Evolutionary conservation across 2,888 invertebrate genomes (phyloP).

Genomic region (Tenthredo distinguenda): DNA sequence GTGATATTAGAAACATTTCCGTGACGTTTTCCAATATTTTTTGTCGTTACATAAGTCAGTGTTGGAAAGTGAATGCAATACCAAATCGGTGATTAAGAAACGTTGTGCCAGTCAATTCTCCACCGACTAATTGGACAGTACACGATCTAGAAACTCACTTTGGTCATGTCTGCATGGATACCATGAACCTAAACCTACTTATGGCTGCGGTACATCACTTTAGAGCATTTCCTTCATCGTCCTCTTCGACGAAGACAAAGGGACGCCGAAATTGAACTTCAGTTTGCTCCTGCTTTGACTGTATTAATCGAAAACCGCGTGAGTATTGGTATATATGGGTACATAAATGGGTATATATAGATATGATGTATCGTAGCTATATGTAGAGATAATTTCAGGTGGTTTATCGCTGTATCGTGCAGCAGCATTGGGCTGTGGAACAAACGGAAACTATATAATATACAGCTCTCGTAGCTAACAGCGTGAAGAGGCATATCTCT

Average conservation of each 20-base stretch:
- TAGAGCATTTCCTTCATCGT: background rate
- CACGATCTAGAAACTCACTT: background rate
- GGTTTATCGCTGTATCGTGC: background rate
- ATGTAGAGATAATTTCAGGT: constrained; percentile 25
- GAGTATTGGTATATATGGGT: background rate
- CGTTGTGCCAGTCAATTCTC: background rate
- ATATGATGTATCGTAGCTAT: background rate
- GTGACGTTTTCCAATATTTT: no score
- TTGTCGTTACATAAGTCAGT: background rate
- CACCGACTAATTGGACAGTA: background rate
- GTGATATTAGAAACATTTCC: no score
- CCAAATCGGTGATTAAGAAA: background rate
- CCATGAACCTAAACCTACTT: background rate
- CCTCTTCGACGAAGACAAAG: background rate
- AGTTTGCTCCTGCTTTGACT: background rate
- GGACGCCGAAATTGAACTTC: background rate
- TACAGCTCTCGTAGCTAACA: constrained; percentile 47
- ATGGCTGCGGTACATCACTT: background rate
- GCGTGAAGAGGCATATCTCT: constrained; percentile 47
- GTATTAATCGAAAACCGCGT: background rate
- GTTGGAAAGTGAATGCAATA: background rate
- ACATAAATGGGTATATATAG: background rate
- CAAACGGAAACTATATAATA: constrained; percentile 69
- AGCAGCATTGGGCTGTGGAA: constrained; percentile 37
- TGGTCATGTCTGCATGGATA: background rate